These are phyloP conservation scores for Margarornis squamiger DNA, from an alignment of 2,797 vertebrate species.

Conservation along the genomic window DNA sequence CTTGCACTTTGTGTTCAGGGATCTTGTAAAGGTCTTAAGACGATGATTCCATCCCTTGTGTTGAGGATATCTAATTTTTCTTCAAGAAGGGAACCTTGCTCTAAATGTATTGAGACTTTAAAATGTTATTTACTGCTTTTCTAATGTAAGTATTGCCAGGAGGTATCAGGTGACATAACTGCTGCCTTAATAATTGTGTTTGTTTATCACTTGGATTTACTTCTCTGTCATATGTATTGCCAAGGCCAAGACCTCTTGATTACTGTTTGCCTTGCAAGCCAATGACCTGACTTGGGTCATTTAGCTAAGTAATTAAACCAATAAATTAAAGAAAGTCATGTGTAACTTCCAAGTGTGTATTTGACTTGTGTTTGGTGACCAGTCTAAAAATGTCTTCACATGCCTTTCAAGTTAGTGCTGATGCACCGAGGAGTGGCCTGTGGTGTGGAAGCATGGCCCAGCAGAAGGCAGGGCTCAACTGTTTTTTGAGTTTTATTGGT, in stretches of 20 bases:
- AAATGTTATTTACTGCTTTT: background rate
- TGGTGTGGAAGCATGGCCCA: background rate
- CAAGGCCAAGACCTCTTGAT: background rate
- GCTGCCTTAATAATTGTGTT: background rate
- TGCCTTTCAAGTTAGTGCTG: background rate
- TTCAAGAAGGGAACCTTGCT: background rate
- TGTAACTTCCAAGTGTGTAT: slow-evolving; percentile 37
- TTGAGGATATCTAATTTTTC: background rate
- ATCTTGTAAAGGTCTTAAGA: background rate
- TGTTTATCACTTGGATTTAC: background rate
- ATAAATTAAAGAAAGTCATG: background rate
- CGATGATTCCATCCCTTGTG: background rate
- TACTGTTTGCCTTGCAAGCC: background rate
- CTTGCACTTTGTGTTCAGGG: background rate
- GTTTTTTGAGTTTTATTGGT: background rate
- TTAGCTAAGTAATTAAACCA: background rate
- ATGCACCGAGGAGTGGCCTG: background rate
- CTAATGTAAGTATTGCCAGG: background rate
- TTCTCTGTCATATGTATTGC: background rate
- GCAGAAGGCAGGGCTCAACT: background rate
- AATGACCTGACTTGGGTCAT: background rate
- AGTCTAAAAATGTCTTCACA: background rate
- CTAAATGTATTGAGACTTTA: background rate
- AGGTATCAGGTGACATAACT: background rate
- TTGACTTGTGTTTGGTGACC: slow-evolving; percentile 9